phyloP scores from a whole-genome alignment of 2,797 vertebrate species.

The Hippocampus kuda region DNA sequence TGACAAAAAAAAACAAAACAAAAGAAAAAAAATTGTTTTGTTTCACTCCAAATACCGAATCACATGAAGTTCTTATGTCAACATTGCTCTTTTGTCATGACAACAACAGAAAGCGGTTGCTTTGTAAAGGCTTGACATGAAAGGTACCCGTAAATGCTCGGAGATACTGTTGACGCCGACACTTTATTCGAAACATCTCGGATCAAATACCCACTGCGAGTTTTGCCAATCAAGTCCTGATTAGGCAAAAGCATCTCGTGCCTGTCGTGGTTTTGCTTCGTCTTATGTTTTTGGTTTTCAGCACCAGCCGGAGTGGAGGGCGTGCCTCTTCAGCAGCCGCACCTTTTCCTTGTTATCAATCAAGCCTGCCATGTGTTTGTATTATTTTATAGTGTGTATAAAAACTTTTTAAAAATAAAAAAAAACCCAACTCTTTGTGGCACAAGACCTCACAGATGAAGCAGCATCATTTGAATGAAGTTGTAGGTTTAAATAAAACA shows the following conservation, averaged over 20 bases:
- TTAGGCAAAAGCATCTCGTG: background rate
- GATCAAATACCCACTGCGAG: background rate
- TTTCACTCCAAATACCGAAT: background rate
- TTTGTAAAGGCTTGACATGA: background rate
- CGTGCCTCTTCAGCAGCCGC: no score
- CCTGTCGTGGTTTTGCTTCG: no score
- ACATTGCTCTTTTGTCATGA: background rate
- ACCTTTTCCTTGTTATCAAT: no score
- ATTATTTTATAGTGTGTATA: no score
- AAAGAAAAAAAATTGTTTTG: background rate
- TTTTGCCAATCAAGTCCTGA: background rate
- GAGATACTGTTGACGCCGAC: background rate
- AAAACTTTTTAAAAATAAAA: no score
- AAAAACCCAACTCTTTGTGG: no score
- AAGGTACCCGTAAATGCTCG: background rate
- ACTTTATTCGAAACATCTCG: background rate
- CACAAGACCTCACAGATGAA: no score
- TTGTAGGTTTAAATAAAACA: no score
- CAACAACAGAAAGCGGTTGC: background rate
- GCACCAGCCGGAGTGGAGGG: no score
- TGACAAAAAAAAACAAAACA: background rate
- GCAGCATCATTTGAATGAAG: no score
- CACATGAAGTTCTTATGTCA: background rate
- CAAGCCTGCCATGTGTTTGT: no score
- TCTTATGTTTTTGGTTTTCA: no score